Evolutionary conservation across 1,140 invertebrate genomes (phyloP).

Genomic region (Homalodisca vitripennis): DNA sequence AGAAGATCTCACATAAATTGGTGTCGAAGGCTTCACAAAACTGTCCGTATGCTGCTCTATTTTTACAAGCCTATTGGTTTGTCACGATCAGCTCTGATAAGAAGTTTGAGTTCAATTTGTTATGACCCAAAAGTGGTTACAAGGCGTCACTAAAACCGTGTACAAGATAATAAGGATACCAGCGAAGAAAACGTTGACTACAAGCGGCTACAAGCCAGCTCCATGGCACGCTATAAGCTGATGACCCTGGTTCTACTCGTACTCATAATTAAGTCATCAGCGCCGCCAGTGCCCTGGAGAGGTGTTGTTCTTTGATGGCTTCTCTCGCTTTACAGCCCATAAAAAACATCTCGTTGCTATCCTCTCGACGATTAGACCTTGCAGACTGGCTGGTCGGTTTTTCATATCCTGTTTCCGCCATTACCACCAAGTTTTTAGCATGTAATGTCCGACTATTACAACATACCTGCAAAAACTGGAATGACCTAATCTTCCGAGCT

Average conservation of each 20-base stretch:
- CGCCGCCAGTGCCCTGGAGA: not conserved
- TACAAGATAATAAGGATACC: too few relatives aligned
- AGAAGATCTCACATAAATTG: too few relatives aligned
- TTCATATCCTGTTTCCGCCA: constrained; percentile 1
- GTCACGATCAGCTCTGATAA: too few relatives aligned
- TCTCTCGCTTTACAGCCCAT: constrained; percentile 15
- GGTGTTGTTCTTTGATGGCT: constrained; percentile 7
- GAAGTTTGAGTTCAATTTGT: too few relatives aligned
- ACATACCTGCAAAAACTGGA: too few relatives aligned
- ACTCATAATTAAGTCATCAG: constrained; percentile 11
- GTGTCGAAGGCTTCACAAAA: too few relatives aligned
- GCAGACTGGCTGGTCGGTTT: not conserved
- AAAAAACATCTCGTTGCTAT: constrained; percentile 18
- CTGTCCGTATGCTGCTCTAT: too few relatives aligned
- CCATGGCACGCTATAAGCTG: not conserved
- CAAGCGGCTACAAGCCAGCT: not conserved
- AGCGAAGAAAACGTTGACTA: not conserved
- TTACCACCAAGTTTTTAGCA: not conserved
- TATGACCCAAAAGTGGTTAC: too few relatives aligned
- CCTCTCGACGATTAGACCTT: not conserved
- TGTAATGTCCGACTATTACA: too few relatives aligned
- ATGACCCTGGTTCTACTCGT: not conserved
- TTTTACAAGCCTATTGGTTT: too few relatives aligned
- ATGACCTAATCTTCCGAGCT: too few relatives aligned
- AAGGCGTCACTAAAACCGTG: too few relatives aligned